These are phyloP conservation scores for Saccopteryx leptura DNA, from an alignment of 2,113 vertebrate species.

Conservation along the genomic window DNA sequence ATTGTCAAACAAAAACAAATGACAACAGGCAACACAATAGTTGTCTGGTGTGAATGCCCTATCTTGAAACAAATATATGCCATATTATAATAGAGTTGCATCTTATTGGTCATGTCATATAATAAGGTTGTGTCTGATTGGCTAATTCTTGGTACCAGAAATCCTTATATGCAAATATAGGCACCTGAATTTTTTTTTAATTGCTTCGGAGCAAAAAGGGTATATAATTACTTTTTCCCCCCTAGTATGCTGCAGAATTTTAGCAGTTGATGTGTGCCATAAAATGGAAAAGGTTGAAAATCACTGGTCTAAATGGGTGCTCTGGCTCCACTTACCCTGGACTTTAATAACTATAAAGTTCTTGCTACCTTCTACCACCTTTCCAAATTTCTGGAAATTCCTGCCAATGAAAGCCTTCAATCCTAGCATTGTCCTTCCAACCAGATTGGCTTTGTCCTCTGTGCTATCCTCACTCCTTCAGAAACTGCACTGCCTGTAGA, in stretches of 20 bases:
- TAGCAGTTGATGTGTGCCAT: not conserved
- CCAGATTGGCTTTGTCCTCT: not conserved
- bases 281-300: not conserved
- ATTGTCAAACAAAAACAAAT: not conserved
- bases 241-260: not conserved
- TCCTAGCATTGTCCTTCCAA: not conserved
- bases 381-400: conserved; percentile 56
- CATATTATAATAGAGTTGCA: too few relatives aligned
- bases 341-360: not conserved
- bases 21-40: not conserved
- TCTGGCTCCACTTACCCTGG: conserved; percentile 13
- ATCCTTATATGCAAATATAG: not conserved
- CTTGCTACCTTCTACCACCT: conserved; percentile 52
- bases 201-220: not conserved
- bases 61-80: not conserved
- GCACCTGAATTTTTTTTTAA: not conserved
- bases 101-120: not conserved
- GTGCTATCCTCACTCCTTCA: not conserved
- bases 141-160: not conserved
- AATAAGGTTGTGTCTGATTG: not conserved
- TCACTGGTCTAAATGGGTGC: not conserved
- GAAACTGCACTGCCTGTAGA: not conserved
- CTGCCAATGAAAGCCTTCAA: conserved; percentile 32
- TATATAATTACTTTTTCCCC: not conserved
- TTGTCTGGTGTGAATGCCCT: not conserved